phyloP scores from a whole-genome alignment of 2,888 invertebrate genomes.

The Dryocosmus kuriphilus region DNA sequence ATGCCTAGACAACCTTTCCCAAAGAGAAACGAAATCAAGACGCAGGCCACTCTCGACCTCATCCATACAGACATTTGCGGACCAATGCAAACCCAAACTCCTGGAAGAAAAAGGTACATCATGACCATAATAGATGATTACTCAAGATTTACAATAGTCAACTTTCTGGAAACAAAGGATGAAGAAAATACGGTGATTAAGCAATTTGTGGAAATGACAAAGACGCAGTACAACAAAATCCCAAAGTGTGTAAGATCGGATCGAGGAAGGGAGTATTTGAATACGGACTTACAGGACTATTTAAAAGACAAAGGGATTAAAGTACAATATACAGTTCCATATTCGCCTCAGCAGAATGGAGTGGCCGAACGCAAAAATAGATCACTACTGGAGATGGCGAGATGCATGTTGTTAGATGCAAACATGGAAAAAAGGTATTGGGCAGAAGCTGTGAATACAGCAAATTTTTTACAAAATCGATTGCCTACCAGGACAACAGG shows the following conservation, averaged over 20 bases:
- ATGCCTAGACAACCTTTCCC: conserved; percentile 44
- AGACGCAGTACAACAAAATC: conserved; percentile 41
- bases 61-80: too few relatives aligned
- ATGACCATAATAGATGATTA: conserved; percentile 69
- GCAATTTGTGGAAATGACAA: conserved; percentile 36
- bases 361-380: conserved; percentile 60
- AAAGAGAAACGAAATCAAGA: not conserved
- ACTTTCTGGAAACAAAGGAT: conserved; percentile 41
- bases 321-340: conserved; percentile 53
- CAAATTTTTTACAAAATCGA: conserved; percentile 54
- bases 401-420: conserved; percentile 59
- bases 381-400: conserved; percentile 55
- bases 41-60: not conserved
- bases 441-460: conserved; percentile 59
- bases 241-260: conserved; percentile 56
- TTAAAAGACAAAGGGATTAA: conserved; percentile 61
- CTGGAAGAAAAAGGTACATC: too few relatives aligned
- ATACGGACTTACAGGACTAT: conserved; percentile 49
- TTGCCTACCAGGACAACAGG: conserved; percentile 47
- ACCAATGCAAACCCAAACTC: too few relatives aligned
- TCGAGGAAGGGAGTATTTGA: conserved; percentile 62
- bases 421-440: conserved; percentile 54
- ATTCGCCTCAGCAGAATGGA: conserved; percentile 60
- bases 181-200: conserved; percentile 40
- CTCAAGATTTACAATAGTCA: conserved; percentile 56